Conservation (phyloP, 30 jellyfish, hydroid and myxozoan genomes). For the Nemopilema nomurai region DNA sequence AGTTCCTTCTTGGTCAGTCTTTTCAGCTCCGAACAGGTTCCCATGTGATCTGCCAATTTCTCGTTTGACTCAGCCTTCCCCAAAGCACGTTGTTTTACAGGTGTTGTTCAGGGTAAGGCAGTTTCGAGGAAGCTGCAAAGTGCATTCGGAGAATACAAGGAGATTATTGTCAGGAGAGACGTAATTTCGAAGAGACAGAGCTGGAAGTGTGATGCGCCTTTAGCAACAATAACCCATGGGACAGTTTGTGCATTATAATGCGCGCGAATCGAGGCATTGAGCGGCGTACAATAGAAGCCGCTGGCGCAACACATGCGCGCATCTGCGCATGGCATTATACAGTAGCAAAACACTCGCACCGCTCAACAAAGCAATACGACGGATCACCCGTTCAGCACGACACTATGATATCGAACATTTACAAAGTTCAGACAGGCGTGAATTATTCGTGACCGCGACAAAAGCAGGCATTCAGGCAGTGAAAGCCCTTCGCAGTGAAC, state of each 20-base stretch:
- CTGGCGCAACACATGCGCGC: constrained; percentile 91
- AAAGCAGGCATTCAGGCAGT: constrained; percentile 83
- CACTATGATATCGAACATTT: constrained; percentile 66
- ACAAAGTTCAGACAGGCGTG: constrained; percentile 80
- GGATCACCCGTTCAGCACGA: constrained; percentile 65
- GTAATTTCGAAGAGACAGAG: neutral
- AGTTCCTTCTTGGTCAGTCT: neutral
- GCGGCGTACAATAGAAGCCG: constrained; percentile 85
- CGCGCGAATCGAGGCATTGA: constrained; percentile 73
- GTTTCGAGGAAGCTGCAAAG: constrained; percentile 13
- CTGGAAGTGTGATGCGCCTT: neutral
- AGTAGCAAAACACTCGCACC: constrained; percentile 74
- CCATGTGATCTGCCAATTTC: constrained; percentile 43
- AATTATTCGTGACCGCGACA: constrained; percentile 76
- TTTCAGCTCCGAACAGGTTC: constrained; percentile 31
- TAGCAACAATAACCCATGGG: constrained; percentile 54
- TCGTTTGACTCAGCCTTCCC: constrained; percentile 4
- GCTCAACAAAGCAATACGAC: constrained; percentile 61
- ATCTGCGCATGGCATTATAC: constrained; percentile 89
- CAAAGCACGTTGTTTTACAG: constrained; percentile 64
- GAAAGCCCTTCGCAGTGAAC: constrained; percentile 43
- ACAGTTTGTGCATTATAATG: constrained; percentile 45
- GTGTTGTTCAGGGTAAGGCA: constrained; percentile 57
- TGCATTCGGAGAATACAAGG: constrained; percentile 37
- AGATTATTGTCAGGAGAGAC: neutral